Evolutionary conservation across 2,113 vertebrate species (phyloP), one percentile per base, ranked within the genome.

Genomic region (Corythaixoides concolor): DNA sequence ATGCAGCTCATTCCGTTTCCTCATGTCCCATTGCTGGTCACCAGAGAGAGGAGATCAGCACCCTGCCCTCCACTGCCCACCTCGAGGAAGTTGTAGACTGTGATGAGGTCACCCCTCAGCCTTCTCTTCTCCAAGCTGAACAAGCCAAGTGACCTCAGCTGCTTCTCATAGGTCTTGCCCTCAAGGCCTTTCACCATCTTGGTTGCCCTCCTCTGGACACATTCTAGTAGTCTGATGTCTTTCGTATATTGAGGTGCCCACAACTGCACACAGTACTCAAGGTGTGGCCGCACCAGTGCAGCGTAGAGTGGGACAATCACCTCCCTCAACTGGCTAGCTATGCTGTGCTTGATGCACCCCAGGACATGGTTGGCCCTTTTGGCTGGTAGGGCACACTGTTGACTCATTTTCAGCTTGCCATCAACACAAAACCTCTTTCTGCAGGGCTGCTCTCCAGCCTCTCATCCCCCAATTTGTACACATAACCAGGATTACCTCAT

Each of bases 11-110:
- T 86, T 66, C 43, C 52, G 50, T 76, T 67, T 76, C 30, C 12
- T 59, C 5, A 2, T 30, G 43, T 86, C 20, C 30, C 16, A 30
- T 67, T 2, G 0, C 64, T 56, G 56, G 4, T n/a, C 58, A 49
- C n/a, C 28, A n/a, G 41, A 41, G n/a, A 58, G 15, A 60, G 16
- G 17, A 78, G 45, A 53, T 24, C 56, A 47, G 28, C 39, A 55
- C 10, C 39, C 24, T 6, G 10, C 7, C 7, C 13, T 55, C 49
- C 1, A 0, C 33, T 30, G 66, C 33, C 19, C 15, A 2, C 37
- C 47, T 45, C 53, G 33, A 69, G 11, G 55, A 45, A 62, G 55
- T 13, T 37, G 28, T 47, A 37, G 15, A 55, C 56, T 79, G 64
- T 3, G 1, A 28, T 33, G 27, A 33, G 8, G 28, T 64, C n/a